A percentile compares a stretch with the other conserved stretches of the same genome.
Evolutionary conservation across 2,113 vertebrate genomes (phyloP).

Genomic region (Toxotes chatareus): DNA sequence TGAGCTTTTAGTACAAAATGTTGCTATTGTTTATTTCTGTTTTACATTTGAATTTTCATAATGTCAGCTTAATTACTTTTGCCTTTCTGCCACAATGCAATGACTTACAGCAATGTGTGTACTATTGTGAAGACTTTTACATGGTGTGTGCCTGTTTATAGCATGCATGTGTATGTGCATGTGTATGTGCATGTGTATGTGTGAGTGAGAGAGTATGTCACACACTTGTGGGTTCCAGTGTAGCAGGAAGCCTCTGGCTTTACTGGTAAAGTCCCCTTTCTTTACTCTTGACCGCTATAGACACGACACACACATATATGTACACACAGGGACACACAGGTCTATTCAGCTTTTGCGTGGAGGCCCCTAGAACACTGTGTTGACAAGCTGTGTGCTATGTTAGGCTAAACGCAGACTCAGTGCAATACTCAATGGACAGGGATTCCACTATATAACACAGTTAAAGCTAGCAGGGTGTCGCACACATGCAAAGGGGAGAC

Average conservation of each 20-base stretch:
- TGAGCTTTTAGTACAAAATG: slow-evolving; percentile 7
- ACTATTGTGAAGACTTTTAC: not conserved
- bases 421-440: slow-evolving; percentile 73
- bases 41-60: slow-evolving; percentile 21
- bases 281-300: slow-evolving; percentile 58
- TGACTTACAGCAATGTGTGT: not conserved
- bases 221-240: slow-evolving; percentile 45
- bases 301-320: slow-evolving; percentile 20
- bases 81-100: not conserved
- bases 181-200: not conserved
- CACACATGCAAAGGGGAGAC: slow-evolving; percentile 37
- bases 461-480: not conserved
- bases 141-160: not conserved
- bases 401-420: slow-evolving; percentile 75
- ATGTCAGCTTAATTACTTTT: slow-evolving; percentile 14
- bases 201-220: slow-evolving; percentile 16
- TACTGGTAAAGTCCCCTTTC: slow-evolving; percentile 80
- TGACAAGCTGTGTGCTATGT: slow-evolving; percentile 59
- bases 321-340: slow-evolving; percentile 11
- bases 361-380: slow-evolving; percentile 81
- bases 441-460: slow-evolving; percentile 73
- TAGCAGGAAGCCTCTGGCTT: slow-evolving; percentile 78
- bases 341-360: slow-evolving; percentile 73
- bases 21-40: slow-evolving; percentile 7
- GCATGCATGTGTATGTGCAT: not conserved